Conservation (phyloP, 2,888 invertebrate genomes). For the Sclerodermus sp. region DNA sequence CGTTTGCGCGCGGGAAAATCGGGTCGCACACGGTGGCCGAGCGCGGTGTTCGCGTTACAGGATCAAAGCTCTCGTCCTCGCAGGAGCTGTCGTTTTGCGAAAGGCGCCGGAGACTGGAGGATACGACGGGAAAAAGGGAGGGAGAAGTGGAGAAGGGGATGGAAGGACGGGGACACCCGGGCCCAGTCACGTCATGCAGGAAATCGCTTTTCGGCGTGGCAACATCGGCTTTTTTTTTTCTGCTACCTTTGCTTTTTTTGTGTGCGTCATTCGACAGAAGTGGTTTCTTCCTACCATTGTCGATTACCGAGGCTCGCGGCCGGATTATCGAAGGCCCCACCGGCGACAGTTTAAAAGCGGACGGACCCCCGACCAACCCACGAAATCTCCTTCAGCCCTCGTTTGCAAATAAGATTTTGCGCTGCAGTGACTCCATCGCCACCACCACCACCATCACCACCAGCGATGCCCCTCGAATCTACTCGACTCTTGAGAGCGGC, state of each 20-base stretch:
- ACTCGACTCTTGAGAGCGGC: too few species aligned
- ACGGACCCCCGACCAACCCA: slow-evolving; percentile 15
- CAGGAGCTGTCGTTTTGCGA: too few species aligned
- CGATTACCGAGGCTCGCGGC: slow-evolving; percentile 4
- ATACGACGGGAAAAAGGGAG: too few species aligned
- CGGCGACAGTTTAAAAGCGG: slow-evolving; percentile 10
- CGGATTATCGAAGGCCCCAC: slow-evolving; percentile 30
- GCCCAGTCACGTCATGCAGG: slow-evolving; percentile 46
- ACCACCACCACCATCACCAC: not conserved
- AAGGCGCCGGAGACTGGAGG: too few species aligned
- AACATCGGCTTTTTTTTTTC: slow-evolving; percentile 8
- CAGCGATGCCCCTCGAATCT: not conserved
- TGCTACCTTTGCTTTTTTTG: not conserved
- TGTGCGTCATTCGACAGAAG: slow-evolving; percentile 35
- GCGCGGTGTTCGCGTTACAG: too few species aligned
- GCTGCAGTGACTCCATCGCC: slow-evolving; percentile 14
- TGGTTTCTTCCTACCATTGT: slow-evolving; percentile 27
- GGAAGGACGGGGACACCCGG: slow-evolving; percentile 1
- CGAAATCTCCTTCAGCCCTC: slow-evolving; percentile 9
- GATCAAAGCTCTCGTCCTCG: too few species aligned
- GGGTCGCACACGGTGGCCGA: too few species aligned
- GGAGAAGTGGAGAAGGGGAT: too few species aligned
- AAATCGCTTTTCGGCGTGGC: slow-evolving; percentile 38
- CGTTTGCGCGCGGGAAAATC: too few species aligned
- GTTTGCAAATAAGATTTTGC: slow-evolving; percentile 53